These are phyloP conservation scores for Ramazzottius varieornatus DNA, from an alignment of 2,888 invertebrate species.

Conservation along the genomic window DNA sequence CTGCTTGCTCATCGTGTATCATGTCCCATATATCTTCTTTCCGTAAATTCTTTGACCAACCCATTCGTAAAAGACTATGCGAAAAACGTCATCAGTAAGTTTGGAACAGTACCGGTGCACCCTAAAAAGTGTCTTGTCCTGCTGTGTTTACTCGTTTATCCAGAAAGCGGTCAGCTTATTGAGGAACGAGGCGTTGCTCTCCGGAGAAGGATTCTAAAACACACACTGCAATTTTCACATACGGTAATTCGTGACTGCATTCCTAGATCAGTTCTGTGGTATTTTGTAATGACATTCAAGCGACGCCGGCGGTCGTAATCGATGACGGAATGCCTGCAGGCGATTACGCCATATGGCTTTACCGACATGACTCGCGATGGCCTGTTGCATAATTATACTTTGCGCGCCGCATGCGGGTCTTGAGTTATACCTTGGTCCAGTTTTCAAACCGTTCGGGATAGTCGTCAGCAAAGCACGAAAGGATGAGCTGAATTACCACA, in stretches of 20 bases:
- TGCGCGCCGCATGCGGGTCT: too few species aligned
- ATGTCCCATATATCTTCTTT: not conserved
- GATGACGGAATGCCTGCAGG: too few species aligned
- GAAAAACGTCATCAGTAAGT: too few species aligned
- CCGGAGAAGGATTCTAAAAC: not conserved
- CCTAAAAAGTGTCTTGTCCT: too few species aligned
- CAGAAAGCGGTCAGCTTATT: not conserved
- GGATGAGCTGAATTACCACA: not conserved
- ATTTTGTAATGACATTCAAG: too few species aligned
- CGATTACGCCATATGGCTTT: too few species aligned
- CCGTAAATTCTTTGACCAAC: not conserved
- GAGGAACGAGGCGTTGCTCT: not conserved
- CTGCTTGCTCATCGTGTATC: not conserved
- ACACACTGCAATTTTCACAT: not conserved
- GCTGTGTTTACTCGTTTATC: not conserved
- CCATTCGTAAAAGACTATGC: not conserved
- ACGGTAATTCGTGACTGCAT: too few species aligned
- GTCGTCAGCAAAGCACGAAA: not conserved
- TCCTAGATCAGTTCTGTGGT: too few species aligned
- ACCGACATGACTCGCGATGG: too few species aligned
- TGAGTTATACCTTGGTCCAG: slow-evolving; percentile 1
- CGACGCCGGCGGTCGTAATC: too few species aligned
- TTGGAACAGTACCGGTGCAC: too few species aligned
- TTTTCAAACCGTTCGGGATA: not conserved
- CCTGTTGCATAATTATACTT: too few species aligned